These are phyloP conservation scores for Microctonus aethiopoides DNA, from an alignment of 2,888 invertebrate genomes.

Conservation along the genomic window DNA sequence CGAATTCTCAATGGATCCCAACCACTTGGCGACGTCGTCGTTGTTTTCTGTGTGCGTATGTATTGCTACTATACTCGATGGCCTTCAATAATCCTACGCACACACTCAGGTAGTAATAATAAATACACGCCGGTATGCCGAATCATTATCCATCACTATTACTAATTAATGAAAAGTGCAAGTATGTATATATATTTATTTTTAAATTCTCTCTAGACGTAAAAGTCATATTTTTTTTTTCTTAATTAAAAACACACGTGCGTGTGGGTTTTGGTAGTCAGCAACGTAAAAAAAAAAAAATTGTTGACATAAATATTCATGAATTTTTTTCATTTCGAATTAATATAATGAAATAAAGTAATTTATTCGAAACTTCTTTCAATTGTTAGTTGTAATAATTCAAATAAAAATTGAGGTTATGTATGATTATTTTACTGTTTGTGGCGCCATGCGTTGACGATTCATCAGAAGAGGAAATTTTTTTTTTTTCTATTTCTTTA, in stretches of 20 bases:
- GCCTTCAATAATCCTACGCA: constrained; percentile 19
- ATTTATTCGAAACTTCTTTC: too few species aligned
- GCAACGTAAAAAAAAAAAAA: too few species aligned
- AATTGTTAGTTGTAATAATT: neutral
- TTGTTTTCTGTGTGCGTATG: neutral
- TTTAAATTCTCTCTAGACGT: neutral
- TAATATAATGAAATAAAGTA: too few species aligned
- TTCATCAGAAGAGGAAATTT: neutral
- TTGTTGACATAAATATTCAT: neutral
- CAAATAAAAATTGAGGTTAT: constrained; percentile 18
- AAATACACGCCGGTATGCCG: neutral
- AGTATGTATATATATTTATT: neutral
- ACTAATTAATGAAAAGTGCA: neutral
- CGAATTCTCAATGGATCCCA: constrained; percentile 12
- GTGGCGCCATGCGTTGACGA: neutral
- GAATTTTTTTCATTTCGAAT: too few species aligned
- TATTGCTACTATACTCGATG: constrained; percentile 3
- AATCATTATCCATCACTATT: neutral
- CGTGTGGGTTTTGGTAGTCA: too few species aligned
- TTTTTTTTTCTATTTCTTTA: neutral
- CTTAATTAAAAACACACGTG: neutral
- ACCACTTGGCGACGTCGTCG: constrained; percentile 10
- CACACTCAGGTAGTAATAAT: neutral
- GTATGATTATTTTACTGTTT: neutral
- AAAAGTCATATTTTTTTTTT: neutral